Evolutionary conservation across 2,113 vertebrate species (phyloP), one percentile per base, ranked within the genome.

Genomic region (Ploceus nigricollis): DNA sequence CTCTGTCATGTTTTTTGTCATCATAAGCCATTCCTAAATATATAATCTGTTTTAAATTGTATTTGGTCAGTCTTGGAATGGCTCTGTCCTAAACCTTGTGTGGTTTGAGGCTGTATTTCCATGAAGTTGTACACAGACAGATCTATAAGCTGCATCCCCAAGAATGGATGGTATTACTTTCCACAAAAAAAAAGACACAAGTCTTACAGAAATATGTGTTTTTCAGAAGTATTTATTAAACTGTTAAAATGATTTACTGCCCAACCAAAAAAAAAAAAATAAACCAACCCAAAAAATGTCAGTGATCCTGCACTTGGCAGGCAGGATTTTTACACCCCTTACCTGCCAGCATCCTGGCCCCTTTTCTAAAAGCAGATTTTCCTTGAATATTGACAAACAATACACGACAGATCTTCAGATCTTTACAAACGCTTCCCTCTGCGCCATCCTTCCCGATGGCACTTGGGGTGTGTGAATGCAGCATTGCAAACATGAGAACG

Each of bases 221-320:
- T 75, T 89, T 88, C 95, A 94, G 93, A 97, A 97, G 89, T 96
- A 93, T 95, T 97, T 97, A 97, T 97, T 97, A 94, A 96, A 95
- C 68, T 87, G 82, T 97, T 97, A 95, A 96, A 95, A 90, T 95
- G 11, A 86, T 96, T 96, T 97, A 89, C 81, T 93, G 88, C 89
- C 73, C 76, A 93, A 85, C 44, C 7, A 10, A 56, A 76, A 73
- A 82, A 70, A 68, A 72, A 15, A 65, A 9, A 24, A 27, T 0
- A 53, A 82, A 42, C 13, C n/a, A 77, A 69, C 48, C 39, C 48
- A 15, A 39, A 80, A 92, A 61, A 28, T 31, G 37, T 73, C 47
- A 80, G 88, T 82, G 92, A 90, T 64, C 90, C 85, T 90, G 96
- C 88, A 33, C 69, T 64, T 42, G 44, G 80, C 64, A 87, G 86